Conservation (phyloP, 1,140 invertebrate genomes). For the Sycophila sp. region DNA sequence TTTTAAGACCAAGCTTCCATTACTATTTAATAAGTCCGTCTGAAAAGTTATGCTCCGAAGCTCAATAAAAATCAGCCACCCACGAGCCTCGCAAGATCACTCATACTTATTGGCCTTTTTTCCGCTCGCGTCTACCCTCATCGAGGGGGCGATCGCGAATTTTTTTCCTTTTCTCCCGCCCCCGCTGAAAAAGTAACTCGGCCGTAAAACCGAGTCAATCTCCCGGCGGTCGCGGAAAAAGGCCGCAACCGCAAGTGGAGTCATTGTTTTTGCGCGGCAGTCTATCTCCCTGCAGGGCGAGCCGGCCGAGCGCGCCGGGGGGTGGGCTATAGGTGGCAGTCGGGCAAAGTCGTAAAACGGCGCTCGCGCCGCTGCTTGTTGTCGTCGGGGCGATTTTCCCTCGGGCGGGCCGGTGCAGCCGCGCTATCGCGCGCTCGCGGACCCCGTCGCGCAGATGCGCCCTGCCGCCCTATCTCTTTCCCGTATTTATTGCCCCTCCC, state of each 20-base stretch:
- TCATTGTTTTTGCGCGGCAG: neutral
- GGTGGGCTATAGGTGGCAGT: neutral
- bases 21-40: no score
- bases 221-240: neutral
- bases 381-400: constrained; percentile 13
- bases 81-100: no score
- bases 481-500: constrained; percentile 15
- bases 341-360: constrained; percentile 25
- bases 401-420: neutral
- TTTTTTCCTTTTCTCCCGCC: no score
- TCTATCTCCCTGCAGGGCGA: neutral
- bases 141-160: no score
- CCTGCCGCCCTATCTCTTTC: neutral
- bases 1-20: no score
- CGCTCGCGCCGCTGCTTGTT: constrained; percentile 10
- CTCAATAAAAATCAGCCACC: no score
- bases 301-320: neutral
- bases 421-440: neutral
- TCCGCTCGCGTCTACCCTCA: no score
- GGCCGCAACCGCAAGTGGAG: neutral
- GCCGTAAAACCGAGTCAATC: no score
- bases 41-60: no score
- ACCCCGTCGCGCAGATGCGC: neutral
- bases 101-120: no score
- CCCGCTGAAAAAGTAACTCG: no score